These are phyloP conservation scores for Gambusia holbrooki DNA, from an alignment of 2,113 vertebrate genomes.

Conservation along the genomic window DNA sequence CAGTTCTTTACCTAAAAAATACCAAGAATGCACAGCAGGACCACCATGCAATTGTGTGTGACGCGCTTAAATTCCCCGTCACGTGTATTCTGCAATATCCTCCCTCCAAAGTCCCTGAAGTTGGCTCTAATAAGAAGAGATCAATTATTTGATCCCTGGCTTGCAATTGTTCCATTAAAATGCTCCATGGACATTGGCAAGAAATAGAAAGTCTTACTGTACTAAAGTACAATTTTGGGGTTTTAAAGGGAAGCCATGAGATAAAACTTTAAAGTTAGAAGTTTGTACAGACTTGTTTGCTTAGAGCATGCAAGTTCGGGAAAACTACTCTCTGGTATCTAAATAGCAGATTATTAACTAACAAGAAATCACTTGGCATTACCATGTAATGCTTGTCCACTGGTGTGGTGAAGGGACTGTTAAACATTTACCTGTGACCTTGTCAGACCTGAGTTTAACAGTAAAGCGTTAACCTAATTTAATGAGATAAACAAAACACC, in stretches of 20 bases:
- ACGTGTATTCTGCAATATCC: constrained; percentile 56
- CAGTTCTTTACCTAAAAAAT: constrained; percentile 64
- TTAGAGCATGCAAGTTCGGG: background rate
- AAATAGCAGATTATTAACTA: constrained; percentile 29
- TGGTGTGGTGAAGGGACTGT: background rate
- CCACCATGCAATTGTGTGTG: constrained; percentile 31
- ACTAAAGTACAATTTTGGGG: background rate
- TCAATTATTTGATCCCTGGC: constrained; percentile 60
- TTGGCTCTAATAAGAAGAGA: constrained; percentile 56
- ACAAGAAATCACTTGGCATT: background rate
- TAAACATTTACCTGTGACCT: background rate
- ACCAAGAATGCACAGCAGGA: constrained; percentile 41
- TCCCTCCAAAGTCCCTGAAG: constrained; percentile 54
- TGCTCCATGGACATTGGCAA: constrained; percentile 16
- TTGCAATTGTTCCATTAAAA: constrained; percentile 47
- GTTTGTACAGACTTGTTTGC: background rate
- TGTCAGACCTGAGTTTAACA: background rate
- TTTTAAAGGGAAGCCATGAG: constrained; percentile 1
- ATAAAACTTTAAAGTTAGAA: constrained; percentile 6
- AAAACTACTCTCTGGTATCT: background rate
- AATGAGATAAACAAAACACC: background rate
- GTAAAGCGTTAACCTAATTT: background rate
- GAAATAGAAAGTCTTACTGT: constrained; percentile 4
- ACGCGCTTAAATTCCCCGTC: constrained; percentile 40
- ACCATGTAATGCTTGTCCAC: background rate